These are phyloP conservation scores for Eulithis testata DNA, from an alignment of 2,888 invertebrate species.

Conservation along the genomic window DNA sequence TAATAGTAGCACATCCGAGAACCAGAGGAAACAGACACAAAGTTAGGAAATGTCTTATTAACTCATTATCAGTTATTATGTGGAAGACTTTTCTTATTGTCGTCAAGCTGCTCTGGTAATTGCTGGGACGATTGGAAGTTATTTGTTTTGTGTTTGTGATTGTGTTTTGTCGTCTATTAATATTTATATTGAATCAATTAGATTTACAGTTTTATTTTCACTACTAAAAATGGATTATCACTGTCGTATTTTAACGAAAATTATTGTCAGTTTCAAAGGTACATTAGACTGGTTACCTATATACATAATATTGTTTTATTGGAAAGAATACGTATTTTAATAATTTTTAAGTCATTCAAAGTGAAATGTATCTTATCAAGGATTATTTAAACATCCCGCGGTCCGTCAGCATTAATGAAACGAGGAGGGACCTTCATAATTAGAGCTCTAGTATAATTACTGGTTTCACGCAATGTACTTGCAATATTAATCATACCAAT, in stretches of 20 bases:
- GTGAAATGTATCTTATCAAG: too few relatives aligned
- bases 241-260: too few relatives aligned
- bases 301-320: too few relatives aligned
- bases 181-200: not conserved
- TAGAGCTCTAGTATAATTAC: not conserved
- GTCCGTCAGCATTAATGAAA: too few relatives aligned
- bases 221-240: too few relatives aligned
- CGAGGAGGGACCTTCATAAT: too few relatives aligned
- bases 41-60: conserved; percentile 43
- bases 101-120: conserved; percentile 10
- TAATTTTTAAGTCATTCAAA: too few relatives aligned
- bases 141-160: conserved; percentile 8
- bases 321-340: too few relatives aligned
- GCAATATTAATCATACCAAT: not conserved
- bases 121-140: conserved; percentile 17
- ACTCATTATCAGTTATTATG: conserved; percentile 35
- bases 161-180: conserved; percentile 8
- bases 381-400: too few relatives aligned
- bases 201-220: too few relatives aligned
- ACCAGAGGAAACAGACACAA: conserved; percentile 31
- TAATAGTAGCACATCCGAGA: conserved; percentile 30
- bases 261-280: too few relatives aligned
- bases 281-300: too few relatives aligned
- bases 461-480: not conserved
- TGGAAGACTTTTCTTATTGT: conserved; percentile 24